Base-by-base conservation (phyloP, 2,113 vertebrate species). In the Salminus brasiliensis region DNA sequence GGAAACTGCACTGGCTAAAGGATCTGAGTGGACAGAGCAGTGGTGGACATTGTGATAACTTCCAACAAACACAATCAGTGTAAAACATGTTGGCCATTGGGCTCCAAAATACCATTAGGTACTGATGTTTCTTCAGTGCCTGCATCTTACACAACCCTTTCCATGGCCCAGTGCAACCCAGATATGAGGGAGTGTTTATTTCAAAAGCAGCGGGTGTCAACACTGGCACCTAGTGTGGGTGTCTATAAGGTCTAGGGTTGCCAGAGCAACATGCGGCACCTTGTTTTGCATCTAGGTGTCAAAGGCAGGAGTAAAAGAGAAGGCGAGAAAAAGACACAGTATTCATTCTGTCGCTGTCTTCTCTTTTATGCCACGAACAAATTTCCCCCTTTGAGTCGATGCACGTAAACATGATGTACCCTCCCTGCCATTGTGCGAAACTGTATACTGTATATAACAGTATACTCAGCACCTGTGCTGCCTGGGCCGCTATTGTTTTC, bases 391-490 rank as follows among this genome's bases (percentile, higher is more conserved):
- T 47, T 29, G 16, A 23, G 4, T 29, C 15, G 36, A 1, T 4
- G 62, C 34, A n/a, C 16, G 63, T 21, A n/a, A 27, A 34, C 47
- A 59, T 60, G 39, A 29, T 57, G 34, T 36, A 55, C 6, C 39
- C n/a, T 27, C 69, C 59, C 57, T 53, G 59, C 32, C 7, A 39
- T 23, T 39, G 34, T 39, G 32, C 59, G 32, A 71, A 55, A 43
- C 15, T 52, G 32, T 53, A 55, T 30, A 36, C n/a, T n/a, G n/a
- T n/a, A n/a, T n/a, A n/a, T n/a, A n/a, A n/a, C 41, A 62, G 41
- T 34, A 45, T 4, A 41, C 70, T 34, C 52, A 74, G 39, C 66
- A 59, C 52, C 76, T 78, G 47, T 25, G 23, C 43, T 55, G 47
- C 47, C 41, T 36, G 47, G n/a, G 15, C 59, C 65, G 10, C 78